Conservation (phyloP, 2,797 vertebrate species). For the Antrozous pallidus region DNA sequence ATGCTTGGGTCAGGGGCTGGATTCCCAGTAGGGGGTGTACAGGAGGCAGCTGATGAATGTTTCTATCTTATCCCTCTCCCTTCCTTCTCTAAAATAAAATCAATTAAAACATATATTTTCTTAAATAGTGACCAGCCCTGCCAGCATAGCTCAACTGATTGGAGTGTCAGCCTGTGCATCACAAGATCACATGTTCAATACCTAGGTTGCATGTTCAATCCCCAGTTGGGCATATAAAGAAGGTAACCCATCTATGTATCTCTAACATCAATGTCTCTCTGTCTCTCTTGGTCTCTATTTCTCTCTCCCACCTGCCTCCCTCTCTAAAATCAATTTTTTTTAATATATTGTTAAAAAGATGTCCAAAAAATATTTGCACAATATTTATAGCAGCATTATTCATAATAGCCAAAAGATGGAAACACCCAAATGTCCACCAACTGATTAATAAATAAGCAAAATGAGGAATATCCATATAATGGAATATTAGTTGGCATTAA, state of each 20-base stretch:
- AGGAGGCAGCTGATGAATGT: too few relatives aligned
- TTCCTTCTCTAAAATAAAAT: too few relatives aligned
- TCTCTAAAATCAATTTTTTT: neutral
- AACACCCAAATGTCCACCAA: neutral
- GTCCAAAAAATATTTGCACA: neutral
- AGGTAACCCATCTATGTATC: neutral
- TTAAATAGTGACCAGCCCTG: too few relatives aligned
- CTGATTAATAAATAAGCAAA: slow-evolving; percentile 9
- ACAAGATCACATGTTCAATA: neutral
- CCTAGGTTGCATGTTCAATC: neutral
- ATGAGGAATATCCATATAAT: neutral
- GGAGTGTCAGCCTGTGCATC: too few relatives aligned
- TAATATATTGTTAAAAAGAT: neutral
- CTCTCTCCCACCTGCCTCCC: neutral
- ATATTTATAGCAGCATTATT: neutral
- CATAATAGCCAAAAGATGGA: neutral
- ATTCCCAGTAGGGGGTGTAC: too few relatives aligned
- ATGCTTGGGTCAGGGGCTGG: too few relatives aligned
- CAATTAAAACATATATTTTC: too few relatives aligned
- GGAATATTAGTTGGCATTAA: slow-evolving; percentile 4
- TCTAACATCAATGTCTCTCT: neutral
- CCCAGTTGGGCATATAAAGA: neutral
- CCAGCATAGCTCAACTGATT: too few relatives aligned
- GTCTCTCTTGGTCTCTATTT: neutral
- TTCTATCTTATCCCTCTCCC: too few relatives aligned